Percentiles rank a stretch among this genome's conserved stretches.
Conservation (phyloP, 2,113 vertebrate species). For the Triplophysa rosa region DNA sequence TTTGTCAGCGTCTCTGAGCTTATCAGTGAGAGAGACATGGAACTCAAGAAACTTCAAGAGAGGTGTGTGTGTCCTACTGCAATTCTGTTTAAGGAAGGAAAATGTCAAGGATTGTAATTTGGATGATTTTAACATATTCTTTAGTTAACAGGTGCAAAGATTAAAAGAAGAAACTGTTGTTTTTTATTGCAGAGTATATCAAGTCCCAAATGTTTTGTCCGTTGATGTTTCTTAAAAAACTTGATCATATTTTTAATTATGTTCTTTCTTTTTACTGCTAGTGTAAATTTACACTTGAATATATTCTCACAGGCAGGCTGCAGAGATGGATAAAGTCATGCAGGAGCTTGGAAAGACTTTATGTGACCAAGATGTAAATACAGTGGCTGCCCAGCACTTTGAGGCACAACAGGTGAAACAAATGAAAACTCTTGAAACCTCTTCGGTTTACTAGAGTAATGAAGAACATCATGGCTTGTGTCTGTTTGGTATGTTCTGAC, state of each 20-base stretch:
- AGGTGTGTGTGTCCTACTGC: constrained; percentile 70
- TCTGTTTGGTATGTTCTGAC: constrained; percentile 28
- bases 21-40: constrained; percentile 94
- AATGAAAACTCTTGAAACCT: neutral
- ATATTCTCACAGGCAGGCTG: constrained; percentile 77
- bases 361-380: constrained; percentile 94
- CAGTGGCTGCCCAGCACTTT: constrained; percentile 93
- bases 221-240: too few relatives aligned
- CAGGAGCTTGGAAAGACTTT: constrained; percentile 91
- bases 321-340: constrained; percentile 97
- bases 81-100: neutral
- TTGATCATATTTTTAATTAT: neutral
- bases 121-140: neutral
- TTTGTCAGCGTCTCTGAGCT: constrained; percentile 97
- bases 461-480: neutral
- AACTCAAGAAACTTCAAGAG: constrained; percentile 92
- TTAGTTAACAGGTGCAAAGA: neutral
- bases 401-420: constrained; percentile 89
- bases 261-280: too few relatives aligned
- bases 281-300: too few relatives aligned
- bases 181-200: neutral
- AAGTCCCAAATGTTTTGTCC: too few relatives aligned
- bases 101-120: neutral
- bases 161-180: neutral
- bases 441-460: neutral